Conservation (phyloP, 2,113 vertebrate species). For the Larimichthys polyactis region DNA sequence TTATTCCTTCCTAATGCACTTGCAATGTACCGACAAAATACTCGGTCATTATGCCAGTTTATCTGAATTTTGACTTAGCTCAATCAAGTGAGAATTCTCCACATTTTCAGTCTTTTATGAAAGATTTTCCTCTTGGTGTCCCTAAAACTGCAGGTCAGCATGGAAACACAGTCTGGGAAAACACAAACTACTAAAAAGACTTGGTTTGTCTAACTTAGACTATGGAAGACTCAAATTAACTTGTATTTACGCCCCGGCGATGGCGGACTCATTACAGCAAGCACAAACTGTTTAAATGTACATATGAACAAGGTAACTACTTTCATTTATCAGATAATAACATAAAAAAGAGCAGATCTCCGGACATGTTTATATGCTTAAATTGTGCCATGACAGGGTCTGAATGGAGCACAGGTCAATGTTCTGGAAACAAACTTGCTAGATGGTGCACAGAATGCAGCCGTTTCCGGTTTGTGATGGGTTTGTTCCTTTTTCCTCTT, state of each 20-base stretch:
- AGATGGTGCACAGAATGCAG: not conserved
- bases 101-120: too few species aligned
- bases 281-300: not conserved
- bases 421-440: not conserved
- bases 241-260: not conserved
- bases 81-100: too few species aligned
- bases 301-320: not conserved
- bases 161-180: not conserved
- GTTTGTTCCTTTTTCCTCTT: not conserved
- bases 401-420: not conserved
- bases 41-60: too few species aligned
- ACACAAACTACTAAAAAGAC: too few species aligned
- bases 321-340: not conserved
- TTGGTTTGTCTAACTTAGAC: not conserved
- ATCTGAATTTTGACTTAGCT: not conserved
- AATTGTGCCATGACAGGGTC: not conserved
- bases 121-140: too few species aligned
- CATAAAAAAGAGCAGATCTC: not conserved
- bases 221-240: not conserved
- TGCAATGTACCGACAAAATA: too few species aligned
- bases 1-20: too few species aligned
- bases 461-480: not conserved
- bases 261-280: not conserved
- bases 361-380: not conserved
- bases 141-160: not conserved